Conservation (phyloP, 2,797 vertebrate species). For the Philypnodon macrostomus region DNA sequence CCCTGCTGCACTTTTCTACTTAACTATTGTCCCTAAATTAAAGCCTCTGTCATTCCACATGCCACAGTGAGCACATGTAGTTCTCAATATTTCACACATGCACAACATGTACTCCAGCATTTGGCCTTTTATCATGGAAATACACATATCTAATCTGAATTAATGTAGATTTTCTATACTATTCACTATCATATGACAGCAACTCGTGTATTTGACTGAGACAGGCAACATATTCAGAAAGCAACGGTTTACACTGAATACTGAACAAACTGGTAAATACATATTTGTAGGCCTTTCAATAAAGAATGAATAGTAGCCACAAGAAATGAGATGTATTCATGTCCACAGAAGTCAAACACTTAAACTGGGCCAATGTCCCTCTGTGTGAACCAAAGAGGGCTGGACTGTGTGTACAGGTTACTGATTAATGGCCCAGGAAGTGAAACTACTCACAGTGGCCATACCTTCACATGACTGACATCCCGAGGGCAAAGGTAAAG, state of each 20-base stretch:
- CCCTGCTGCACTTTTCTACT: too few relatives aligned
- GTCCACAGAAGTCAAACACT: conserved; percentile 7
- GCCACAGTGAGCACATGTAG: neutral
- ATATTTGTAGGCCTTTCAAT: neutral
- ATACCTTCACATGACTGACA: conserved; percentile 23
- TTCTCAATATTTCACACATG: too few relatives aligned
- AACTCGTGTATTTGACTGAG: too few relatives aligned
- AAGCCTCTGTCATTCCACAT: neutral
- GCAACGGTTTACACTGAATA: neutral
- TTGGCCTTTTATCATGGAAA: too few relatives aligned
- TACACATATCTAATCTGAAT: too few relatives aligned
- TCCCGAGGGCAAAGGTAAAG: conserved; percentile 8
- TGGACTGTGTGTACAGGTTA: conserved; percentile 23
- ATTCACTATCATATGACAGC: too few relatives aligned
- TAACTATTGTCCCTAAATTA: neutral
- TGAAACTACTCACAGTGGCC: conserved; percentile 16
- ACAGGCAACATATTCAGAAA: too few relatives aligned
- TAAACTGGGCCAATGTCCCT: too few relatives aligned
- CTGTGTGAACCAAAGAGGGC: neutral
- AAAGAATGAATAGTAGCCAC: neutral
- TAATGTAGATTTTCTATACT: too few relatives aligned
- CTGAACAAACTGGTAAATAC: neutral
- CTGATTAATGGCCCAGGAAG: conserved; percentile 43
- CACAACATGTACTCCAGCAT: too few relatives aligned
- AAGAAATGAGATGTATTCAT: conserved; percentile 3